Base-by-base conservation (phyloP, 92 coral and sea anemone species). In the Porites rus region DNA sequence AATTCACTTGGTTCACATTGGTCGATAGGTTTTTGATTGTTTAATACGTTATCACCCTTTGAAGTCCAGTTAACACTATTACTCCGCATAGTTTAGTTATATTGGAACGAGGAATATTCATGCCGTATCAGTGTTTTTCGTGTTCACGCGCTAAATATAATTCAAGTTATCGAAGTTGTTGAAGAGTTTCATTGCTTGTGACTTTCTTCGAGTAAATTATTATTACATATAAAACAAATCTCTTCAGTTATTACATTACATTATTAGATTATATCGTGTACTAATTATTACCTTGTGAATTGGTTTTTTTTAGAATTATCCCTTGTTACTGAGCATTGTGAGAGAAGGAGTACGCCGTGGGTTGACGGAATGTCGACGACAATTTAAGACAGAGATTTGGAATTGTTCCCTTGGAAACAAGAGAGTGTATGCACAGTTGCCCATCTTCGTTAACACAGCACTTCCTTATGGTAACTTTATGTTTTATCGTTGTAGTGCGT, bases 351-450 rank as follows among this genome's bases (percentile, higher is more conserved):
- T 53, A 16, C 51, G 62, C 10, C 69, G 56, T 2, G 81, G 81
- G 7, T 16, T 77, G 50, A 18, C 52, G 14, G 69, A 77, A 31
- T 77, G 81, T 61, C 81, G 58, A 28, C 69, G 69, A 52, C 69
- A 59, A 1, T 77, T 77, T 58, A 60, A 38, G 69, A 77, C n/a
- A 46, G 81, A 77, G 14, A 77, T 77, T 17, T 77, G 81, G 81
- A 77, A 77, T 13, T 77, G 81, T 77, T 60, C 81, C 17, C 10
- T 77, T 54, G 81, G 28, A 10, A 61, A 77, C 54, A 77, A 14
- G 22, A 14, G 4, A 3, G 52, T 9, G 3, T 21, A 19, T 19
- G 16, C 38, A 51, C 16, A 59, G 51, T 63, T 77, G 28, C 81
- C 81, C 53, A 60, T 77, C 53, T 77, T 77, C n/a, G 58, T 77